A percentile compares a stretch with the other conserved stretches of the same genome.
phyloP scores from a whole-genome alignment of 2,113 vertebrate species.

The Cheirogaleus medius region DNA sequence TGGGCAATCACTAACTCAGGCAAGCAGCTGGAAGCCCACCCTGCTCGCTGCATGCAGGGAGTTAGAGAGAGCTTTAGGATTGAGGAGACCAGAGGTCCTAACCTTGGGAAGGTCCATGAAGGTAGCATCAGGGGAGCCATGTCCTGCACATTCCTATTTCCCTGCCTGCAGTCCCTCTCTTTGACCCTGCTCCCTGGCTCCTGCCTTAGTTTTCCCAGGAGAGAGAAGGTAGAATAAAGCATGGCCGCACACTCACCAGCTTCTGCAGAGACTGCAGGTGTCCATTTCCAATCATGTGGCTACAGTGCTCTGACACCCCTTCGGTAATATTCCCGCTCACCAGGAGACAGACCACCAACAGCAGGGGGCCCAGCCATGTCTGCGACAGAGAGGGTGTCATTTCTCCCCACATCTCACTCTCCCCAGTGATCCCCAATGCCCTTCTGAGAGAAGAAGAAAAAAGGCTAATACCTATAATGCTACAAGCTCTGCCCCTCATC shows the following conservation, averaged over 20 bases:
- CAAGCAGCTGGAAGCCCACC: not conserved
- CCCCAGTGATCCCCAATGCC: not conserved
- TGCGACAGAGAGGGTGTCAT: constrained; percentile 52
- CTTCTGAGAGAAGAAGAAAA: not conserved
- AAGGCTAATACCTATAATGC: not conserved
- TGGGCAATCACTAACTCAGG: not conserved
- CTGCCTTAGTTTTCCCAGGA: not conserved
- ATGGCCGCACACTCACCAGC: constrained; percentile 80
- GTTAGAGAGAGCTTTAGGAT: not conserved
- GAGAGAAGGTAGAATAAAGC: not conserved
- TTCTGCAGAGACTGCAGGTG: constrained; percentile 81
- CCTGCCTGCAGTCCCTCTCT: not conserved
- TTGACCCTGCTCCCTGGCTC: not conserved
- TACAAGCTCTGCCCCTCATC: too few relatives aligned
- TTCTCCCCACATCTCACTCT: not conserved
- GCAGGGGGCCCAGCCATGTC: constrained; percentile 78
- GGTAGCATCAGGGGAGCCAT: not conserved
- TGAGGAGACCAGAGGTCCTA: not conserved
- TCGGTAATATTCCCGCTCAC: constrained; percentile 62
- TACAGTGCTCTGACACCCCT: constrained; percentile 75
- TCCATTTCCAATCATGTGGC: constrained; percentile 74
- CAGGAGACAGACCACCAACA: constrained; percentile 81
- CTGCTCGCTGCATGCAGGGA: not conserved
- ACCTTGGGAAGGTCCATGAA: not conserved
- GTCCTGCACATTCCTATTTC: not conserved